These are phyloP conservation scores for Nemurella pictetii DNA, from an alignment of 2,888 invertebrate genomes.

Conservation along the genomic window DNA sequence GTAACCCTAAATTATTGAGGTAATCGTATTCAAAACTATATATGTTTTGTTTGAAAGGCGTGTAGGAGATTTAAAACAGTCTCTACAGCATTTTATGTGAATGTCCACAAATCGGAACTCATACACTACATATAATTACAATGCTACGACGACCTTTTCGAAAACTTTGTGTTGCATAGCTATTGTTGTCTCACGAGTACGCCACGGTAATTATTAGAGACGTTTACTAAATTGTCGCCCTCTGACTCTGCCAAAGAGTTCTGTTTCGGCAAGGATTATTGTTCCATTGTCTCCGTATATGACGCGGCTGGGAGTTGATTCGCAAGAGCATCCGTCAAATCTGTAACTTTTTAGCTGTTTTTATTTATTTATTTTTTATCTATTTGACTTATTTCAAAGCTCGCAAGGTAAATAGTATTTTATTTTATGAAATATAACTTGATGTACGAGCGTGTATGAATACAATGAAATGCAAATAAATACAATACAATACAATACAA, in stretches of 20 bases:
- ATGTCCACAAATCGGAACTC: not conserved
- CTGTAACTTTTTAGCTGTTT: no score
- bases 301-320: no score
- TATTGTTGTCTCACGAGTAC: not conserved
- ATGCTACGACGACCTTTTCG: not conserved
- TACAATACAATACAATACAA: no score
- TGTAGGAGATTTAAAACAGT: not conserved
- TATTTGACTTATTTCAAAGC: no score
- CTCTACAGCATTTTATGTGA: not conserved
- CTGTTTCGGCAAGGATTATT: not conserved
- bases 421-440: no score
- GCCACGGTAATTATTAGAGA: not conserved
- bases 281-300: not conserved
- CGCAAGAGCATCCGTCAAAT: not conserved
- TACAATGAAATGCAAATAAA: no score
- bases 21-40: not conserved
- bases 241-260: not conserved
- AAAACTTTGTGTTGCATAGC: not conserved
- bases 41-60: not conserved
- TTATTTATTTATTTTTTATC: no score
- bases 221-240: not conserved
- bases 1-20: not conserved
- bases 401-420: no score
- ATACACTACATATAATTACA: not conserved
- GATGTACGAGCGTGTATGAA: no score